Evolutionary conservation across 2,113 vertebrate species (phyloP).

Genomic region (Alligator mississippiensis): DNA sequence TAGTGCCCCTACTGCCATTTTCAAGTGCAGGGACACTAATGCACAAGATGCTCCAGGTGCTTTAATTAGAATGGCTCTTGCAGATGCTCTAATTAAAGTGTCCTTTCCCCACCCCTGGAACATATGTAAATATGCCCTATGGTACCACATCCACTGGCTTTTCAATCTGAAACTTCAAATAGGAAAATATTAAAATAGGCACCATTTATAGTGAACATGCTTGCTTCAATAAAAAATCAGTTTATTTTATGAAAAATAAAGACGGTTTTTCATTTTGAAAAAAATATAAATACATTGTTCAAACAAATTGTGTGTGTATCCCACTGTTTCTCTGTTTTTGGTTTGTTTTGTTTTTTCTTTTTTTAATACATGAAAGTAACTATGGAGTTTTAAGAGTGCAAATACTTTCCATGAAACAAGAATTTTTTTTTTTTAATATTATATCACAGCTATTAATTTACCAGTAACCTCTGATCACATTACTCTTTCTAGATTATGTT

Average conservation of each 20-base stretch:
- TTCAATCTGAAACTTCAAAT: neutral
- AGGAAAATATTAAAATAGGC: neutral
- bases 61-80: too few relatives aligned
- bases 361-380: neutral
- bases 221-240: neutral
- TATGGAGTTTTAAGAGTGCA: neutral
- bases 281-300: too few relatives aligned
- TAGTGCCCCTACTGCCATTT: too few relatives aligned
- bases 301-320: too few relatives aligned
- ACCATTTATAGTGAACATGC: neutral
- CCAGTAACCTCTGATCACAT: conserved; percentile 18
- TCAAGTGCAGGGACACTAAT: too few relatives aligned
- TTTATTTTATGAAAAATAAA: too few relatives aligned
- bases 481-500: neutral
- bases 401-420: conserved; percentile 10
- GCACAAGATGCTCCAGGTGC: too few relatives aligned
- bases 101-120: too few relatives aligned
- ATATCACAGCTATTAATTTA: conserved; percentile 1
- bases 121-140: too few relatives aligned
- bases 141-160: neutral
- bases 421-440: neutral
- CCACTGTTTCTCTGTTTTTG: neutral
- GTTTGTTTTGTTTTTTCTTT: neutral
- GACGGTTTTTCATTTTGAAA: too few relatives aligned
- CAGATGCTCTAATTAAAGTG: too few relatives aligned